A percentile compares a stretch with the other conserved stretches of the same genome.
Evolutionary conservation across 2,888 invertebrate species (phyloP).

Genomic region (Sisyra nigra): DNA sequence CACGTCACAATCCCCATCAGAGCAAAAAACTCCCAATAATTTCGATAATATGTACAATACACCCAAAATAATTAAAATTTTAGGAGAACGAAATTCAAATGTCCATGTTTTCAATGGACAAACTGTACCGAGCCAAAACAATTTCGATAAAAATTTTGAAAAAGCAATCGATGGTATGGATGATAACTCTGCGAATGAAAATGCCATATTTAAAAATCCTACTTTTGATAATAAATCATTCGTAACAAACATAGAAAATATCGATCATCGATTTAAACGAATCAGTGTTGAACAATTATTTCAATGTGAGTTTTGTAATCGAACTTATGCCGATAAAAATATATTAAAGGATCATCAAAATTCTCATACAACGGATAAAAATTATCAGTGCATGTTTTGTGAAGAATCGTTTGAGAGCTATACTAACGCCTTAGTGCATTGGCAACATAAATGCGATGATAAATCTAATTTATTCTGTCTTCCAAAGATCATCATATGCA

Average conservation of each 20-base stretch:
- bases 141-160: constrained; percentile 11
- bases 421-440: constrained; percentile 35
- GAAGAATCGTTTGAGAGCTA: constrained; percentile 29
- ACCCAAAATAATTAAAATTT: not conserved
- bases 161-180: constrained; percentile 9
- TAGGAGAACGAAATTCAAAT: not conserved
- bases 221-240: not conserved
- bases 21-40: not conserved
- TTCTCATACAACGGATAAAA: constrained; percentile 27
- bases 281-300: constrained; percentile 28
- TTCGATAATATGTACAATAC: not conserved
- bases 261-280: constrained; percentile 13
- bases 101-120: not conserved
- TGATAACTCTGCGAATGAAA: not conserved
- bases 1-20: not conserved
- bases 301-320: constrained; percentile 45
- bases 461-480: constrained; percentile 30
- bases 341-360: constrained; percentile 28
- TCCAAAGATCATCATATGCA: constrained; percentile 28
- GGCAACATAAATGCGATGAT: constrained; percentile 30
- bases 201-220: constrained; percentile 5
- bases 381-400: constrained; percentile 31
- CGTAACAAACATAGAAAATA: not conserved
- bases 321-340: constrained; percentile 34
- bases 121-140: constrained; percentile 6